phyloP scores from a whole-genome alignment of 2,113 vertebrate species.

The Syngnathoides biaculeatus region DNA sequence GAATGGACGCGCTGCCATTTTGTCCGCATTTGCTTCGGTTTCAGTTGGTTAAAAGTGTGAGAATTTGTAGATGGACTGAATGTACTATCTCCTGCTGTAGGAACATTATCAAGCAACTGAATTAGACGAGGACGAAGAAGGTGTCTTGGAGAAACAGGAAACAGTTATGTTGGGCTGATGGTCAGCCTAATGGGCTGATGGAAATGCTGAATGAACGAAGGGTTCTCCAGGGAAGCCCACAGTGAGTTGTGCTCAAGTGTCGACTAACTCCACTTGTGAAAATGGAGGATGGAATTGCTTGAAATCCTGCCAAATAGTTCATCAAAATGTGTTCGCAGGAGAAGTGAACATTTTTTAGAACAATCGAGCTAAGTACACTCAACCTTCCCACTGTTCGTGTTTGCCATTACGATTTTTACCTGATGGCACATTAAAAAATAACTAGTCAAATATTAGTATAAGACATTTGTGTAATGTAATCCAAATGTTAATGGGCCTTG shows the following conservation, averaged over 20 bases:
- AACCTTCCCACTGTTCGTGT: slow-evolving; percentile 27
- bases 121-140: slow-evolving; percentile 64
- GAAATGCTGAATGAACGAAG: slow-evolving; percentile 66
- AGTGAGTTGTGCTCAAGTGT: slow-evolving; percentile 61
- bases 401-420: slow-evolving; percentile 1
- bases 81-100: slow-evolving; percentile 36
- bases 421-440: neutral
- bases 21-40: slow-evolving; percentile 39
- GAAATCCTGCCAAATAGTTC: slow-evolving; percentile 71
- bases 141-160: slow-evolving; percentile 69
- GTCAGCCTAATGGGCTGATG: slow-evolving; percentile 71
- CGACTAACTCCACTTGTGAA: slow-evolving; percentile 65
- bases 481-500: neutral
- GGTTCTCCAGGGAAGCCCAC: slow-evolving; percentile 58
- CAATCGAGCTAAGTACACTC: slow-evolving; percentile 62
- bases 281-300: slow-evolving; percentile 68
- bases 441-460: neutral
- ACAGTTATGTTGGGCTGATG: slow-evolving; percentile 65
- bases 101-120: slow-evolving; percentile 62
- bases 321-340: slow-evolving; percentile 71
- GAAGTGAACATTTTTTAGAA: slow-evolving; percentile 69
- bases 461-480: slow-evolving; percentile 1
- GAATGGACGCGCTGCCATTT: slow-evolving; percentile 40
- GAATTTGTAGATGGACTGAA: slow-evolving; percentile 48
- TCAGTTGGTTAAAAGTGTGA: slow-evolving; percentile 49